Evolutionary conservation across 2,888 invertebrate species (phyloP), one percentile per base, ranked within the genome.

Genomic region (Meloe dianella): DNA sequence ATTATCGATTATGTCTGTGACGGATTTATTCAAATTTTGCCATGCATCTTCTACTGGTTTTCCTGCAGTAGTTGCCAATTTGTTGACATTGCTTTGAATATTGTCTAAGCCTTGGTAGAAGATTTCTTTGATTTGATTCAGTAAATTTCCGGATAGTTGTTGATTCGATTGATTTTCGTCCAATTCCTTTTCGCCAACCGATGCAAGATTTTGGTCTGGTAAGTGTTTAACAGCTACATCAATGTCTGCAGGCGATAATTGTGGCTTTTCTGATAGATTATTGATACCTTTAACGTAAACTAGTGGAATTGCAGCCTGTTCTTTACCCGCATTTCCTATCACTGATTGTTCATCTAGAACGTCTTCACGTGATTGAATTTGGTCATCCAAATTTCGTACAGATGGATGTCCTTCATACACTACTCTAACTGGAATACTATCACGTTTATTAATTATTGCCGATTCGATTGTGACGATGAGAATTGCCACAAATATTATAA

Each of bases 341-440:
- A 41, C 3, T 2, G 7, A 1, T 41, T 41, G 41, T 27, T 38
- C 61, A 10, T 63, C 54, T 54, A 56, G 47, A 30, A 38, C 60
- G n/a, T 63, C 64, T 17, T 66, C 69, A 51, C 66, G 74, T 41
- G 78, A 65, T 68, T 80, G 79, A n/a, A 78, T 71, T 66, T 78
- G 79, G 57, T 75, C 79, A 24, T 78, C 76, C 35, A 80, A 71
- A 70, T 80, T 80, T 65, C 75, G 35, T 12, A 57, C 59, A 61
- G 61, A 29, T 62, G 38, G 62, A 63, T 22, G 20, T 20, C 70
- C 68, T 22, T 82, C 81, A 72, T 81, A 81, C 30, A 79, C 73
- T 24, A 82, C 72, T 66, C 80, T 76, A 6, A 82, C 82, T 1
- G 81, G 82, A 57, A 82, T 82, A 63, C 72, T 69, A 60, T 73